phyloP scores from a whole-genome alignment of 2,113 vertebrate genomes.

The Maccullochella peelii region DNA sequence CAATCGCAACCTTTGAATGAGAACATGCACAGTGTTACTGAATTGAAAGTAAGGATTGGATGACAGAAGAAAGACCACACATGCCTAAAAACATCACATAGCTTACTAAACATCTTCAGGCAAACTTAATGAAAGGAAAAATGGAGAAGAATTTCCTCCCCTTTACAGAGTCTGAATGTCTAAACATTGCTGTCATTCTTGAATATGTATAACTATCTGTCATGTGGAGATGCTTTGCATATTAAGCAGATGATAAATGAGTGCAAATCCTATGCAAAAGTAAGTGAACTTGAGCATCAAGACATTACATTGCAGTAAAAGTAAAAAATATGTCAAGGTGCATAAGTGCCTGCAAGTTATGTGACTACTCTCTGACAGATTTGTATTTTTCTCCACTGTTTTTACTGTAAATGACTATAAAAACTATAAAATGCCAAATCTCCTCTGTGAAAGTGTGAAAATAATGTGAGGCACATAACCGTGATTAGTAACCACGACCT shows the following conservation, averaged over 20 bases:
- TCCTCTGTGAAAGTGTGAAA: neutral
- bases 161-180: neutral
- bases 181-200: constrained; percentile 24
- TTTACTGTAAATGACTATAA: neutral
- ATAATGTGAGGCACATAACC: neutral
- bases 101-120: neutral
- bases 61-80: neutral
- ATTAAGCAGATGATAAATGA: neutral
- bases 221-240: constrained; percentile 2
- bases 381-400: neutral
- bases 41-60: neutral
- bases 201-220: neutral
- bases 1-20: neutral
- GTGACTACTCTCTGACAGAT: neutral
- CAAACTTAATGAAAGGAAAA: neutral
- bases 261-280: neutral
- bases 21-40: neutral
- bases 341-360: neutral
- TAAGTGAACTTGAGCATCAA: neutral
- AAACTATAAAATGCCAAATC: neutral
- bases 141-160: neutral
- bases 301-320: neutral
- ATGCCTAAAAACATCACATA: neutral
- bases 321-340: neutral
- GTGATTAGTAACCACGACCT: neutral